Evolutionary conservation across 2,797 vertebrate genomes (phyloP), one percentile per base, ranked within the genome.

Genomic region (Amblyraja radiata): DNA sequence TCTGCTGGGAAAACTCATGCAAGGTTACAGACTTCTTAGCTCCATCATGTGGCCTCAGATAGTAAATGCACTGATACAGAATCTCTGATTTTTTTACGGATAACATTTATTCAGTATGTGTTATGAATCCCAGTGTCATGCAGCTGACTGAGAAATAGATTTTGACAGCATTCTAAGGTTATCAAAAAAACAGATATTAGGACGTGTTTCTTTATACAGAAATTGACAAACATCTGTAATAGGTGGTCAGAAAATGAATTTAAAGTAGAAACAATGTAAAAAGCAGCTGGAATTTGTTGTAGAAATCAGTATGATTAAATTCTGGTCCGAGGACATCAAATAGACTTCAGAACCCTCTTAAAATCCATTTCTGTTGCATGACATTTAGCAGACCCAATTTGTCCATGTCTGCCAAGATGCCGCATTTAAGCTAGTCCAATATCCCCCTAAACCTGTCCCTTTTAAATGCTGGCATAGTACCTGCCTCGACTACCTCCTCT

Each of bases 11-110:
- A 76, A 25, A 54, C 71, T 8, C 28, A 16, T 92, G 71, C 25
- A 32, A 65, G 13, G 58, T 58, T 32, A n/a, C 28, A 91, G 68
- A 23, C 32, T 76, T 76, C 28, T 76, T 25, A 46, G 90, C 73
- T 28, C 90, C 90, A 92, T 74, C 90, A 8, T 73, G 90, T 92
- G 90, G 90, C 68, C 71, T 54, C 71, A 2, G 36, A 28, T 46
- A 11, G 23, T 18, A 28, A 76, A 8, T 74, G 71, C 90, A 91
- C 9, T 25, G 39, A 74, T 91, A 73, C 71, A 14, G 73, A 92
- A 46, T 21, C 39, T 25, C 46, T 25, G 46, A 58, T 92, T 46
- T 73, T 23, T 58, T 92, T 16, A 25, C 54, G 71, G 39, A 46
- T 71, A 58, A 71, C 73, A 91, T 91, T 73, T 91, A 91, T 73